Base-by-base conservation (phyloP, 2,888 invertebrate species). In the Chymomyza caudatula region DNA sequence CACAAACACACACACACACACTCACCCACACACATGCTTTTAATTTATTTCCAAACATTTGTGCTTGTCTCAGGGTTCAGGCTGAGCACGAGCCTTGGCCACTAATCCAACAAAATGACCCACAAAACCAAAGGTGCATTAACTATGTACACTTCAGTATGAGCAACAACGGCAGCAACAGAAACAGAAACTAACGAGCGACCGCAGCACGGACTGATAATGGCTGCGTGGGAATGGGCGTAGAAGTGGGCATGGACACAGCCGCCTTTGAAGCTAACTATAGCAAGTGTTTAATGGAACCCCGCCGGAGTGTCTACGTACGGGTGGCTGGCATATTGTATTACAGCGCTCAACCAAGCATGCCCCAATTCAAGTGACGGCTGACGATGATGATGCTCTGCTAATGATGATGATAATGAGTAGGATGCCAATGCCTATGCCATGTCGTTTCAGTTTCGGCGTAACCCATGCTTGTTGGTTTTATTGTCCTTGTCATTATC, bases 61-160 rank as follows among this genome's bases (percentile, higher is more conserved):
- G 55, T 13, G 44, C 42, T 20, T 51, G 17, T 51, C 51, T 20
- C 19, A 20, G 51, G 13, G 51, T 47, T 47, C 5, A 47, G n/a
- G 47, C 47, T 5, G 5, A 3, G 3, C 25, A 25, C 11, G 11
- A 19, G 17, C 47, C 23, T 49, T 55, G 37, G 52, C 59, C 71
- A 60, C 71, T 66, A 71, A 67, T 62, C 71, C 67, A 60, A 60
- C 37, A 71, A 37, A 67, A 71, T 63, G 71, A 67, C 63, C 72
- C 63, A 71, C 53, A 71, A 67, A 67, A 63, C 49, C 72, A 71
- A 71, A 52, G 72, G 71, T 67, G 71, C 61, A 61, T 61, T 61
- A 61, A 71, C 59, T 66, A 23, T 52, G 55, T 53, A 42, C 52
- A 53, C 53, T 20, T 25, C 44, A 20, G 23, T 5, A 20, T 3